Evolutionary conservation across 1,140 invertebrate species (phyloP).

Genomic region (Papilio xuthus): DNA sequence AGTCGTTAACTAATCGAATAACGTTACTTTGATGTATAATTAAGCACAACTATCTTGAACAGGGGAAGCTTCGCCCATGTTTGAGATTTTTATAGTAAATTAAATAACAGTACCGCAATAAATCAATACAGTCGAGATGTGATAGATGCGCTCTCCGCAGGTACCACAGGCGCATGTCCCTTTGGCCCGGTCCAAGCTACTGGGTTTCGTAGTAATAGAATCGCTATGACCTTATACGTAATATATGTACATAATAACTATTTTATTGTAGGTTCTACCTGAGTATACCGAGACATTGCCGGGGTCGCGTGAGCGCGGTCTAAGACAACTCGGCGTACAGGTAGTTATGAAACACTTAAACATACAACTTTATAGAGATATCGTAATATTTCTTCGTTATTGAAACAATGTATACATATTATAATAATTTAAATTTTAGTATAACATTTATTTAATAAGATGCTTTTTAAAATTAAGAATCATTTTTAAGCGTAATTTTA

Average conservation of each 20-base stretch:
- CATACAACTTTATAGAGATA: neutral
- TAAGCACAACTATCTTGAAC: neutral
- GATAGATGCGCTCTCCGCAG: constrained; percentile 24
- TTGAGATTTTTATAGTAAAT: constrained; percentile 1
- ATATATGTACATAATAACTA: neutral
- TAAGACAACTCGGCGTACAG: constrained; percentile 57
- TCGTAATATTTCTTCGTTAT: neutral
- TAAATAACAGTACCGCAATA: neutral
- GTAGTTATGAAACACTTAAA: constrained; percentile 42
- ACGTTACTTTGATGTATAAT: neutral
- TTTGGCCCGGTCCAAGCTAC: neutral
- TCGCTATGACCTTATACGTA: neutral
- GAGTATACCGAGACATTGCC: constrained; percentile 69
- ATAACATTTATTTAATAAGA: too few relatives aligned
- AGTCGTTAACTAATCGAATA: neutral
- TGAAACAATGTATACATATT: too few relatives aligned
- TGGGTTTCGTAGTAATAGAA: neutral
- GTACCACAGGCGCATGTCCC: constrained; percentile 5
- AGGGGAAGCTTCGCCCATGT: neutral
- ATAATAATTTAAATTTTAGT: too few relatives aligned
- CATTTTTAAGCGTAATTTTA: too few relatives aligned
- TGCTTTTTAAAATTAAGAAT: too few relatives aligned
- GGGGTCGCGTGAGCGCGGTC: constrained; percentile 49
- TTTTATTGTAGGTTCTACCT: constrained; percentile 56
- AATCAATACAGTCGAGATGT: constrained; percentile 19